A percentile compares a stretch with the other conserved stretches of the same genome.
Evolutionary conservation across 1,140 invertebrate species (phyloP).

Genomic region (Caenorhabditis briggsae): DNA sequence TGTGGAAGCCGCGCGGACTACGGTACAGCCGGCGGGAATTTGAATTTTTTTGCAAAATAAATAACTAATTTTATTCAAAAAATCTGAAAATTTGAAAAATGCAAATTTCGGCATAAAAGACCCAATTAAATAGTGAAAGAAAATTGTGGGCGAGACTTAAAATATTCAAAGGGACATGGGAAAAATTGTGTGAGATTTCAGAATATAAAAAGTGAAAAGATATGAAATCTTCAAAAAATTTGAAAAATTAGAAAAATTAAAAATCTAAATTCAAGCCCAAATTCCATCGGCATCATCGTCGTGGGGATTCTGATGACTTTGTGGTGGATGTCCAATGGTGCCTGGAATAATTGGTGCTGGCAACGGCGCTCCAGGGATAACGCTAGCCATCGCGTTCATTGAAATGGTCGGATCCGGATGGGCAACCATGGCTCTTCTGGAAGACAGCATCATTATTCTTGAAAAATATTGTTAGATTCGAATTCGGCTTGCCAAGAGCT

Average conservation of each 20-base stretch:
- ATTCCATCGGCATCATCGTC: slow-evolving; percentile 67
- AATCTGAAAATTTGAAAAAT: too few relatives aligned
- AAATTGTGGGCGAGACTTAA: background rate
- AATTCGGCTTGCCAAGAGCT: background rate
- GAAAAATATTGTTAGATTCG: background rate
- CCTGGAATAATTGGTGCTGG: slow-evolving; percentile 46
- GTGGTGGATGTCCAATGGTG: background rate
- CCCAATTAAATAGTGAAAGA: background rate
- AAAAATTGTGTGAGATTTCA: background rate
- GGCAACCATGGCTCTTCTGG: slow-evolving; percentile 56
- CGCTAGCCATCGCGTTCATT: slow-evolving; percentile 55
- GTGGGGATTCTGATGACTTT: slow-evolving; percentile 5
- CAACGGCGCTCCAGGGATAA: slow-evolving; percentile 28
- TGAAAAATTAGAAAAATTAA: slow-evolving; percentile 35
- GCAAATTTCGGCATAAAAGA: too few relatives aligned
- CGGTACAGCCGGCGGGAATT: too few relatives aligned
- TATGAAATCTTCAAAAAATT: background rate
- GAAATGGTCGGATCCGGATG: slow-evolving; percentile 36
- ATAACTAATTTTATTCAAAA: too few relatives aligned
- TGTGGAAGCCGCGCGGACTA: too few relatives aligned
- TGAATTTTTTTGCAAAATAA: too few relatives aligned
- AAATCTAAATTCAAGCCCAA: slow-evolving; percentile 61
- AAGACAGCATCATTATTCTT: background rate
- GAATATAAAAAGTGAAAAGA: slow-evolving; percentile 24
- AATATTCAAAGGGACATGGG: background rate